A percentile compares a stretch with the other conserved stretches of the same genome.
Conservation (phyloP, 2,113 vertebrate genomes). For the Echinops telfairi region DNA sequence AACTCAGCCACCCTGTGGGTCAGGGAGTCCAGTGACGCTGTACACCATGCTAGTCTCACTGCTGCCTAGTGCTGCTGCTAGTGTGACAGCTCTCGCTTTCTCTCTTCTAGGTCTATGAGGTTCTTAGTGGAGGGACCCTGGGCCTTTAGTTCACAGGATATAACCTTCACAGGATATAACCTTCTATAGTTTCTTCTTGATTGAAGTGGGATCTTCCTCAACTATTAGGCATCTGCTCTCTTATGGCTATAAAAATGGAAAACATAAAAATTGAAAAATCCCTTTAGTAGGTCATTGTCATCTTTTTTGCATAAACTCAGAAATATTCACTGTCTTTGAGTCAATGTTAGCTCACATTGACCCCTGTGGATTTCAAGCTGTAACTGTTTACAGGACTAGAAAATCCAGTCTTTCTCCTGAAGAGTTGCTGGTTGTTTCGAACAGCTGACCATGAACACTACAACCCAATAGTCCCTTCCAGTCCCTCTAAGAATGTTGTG, state of each 20-base stretch:
- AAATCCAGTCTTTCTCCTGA: too few relatives aligned
- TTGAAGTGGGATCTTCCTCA: neutral
- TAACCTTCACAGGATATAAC: neutral
- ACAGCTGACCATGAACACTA: too few relatives aligned
- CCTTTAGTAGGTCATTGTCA: neutral
- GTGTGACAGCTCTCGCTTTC: neutral
- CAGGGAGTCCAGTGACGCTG: neutral
- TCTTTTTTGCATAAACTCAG: neutral
- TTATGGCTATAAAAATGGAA: neutral
- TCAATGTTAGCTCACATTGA: too few relatives aligned
- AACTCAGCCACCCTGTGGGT: neutral
- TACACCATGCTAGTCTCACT: neutral
- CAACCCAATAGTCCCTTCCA: neutral
- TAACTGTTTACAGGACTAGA: too few relatives aligned
- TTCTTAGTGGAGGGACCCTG: neutral
- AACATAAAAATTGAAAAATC: neutral
- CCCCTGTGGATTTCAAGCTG: too few relatives aligned
- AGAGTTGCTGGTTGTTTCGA: too few relatives aligned
- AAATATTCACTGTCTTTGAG: neutral
- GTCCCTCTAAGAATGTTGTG: neutral
- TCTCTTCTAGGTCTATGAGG: neutral
- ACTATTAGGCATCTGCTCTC: neutral
- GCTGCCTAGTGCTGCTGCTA: neutral
- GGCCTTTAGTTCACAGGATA: neutral
- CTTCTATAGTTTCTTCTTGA: neutral